Evolutionary conservation across 2,888 invertebrate genomes (phyloP).

Genomic region (Agrenia bidenticulata): DNA sequence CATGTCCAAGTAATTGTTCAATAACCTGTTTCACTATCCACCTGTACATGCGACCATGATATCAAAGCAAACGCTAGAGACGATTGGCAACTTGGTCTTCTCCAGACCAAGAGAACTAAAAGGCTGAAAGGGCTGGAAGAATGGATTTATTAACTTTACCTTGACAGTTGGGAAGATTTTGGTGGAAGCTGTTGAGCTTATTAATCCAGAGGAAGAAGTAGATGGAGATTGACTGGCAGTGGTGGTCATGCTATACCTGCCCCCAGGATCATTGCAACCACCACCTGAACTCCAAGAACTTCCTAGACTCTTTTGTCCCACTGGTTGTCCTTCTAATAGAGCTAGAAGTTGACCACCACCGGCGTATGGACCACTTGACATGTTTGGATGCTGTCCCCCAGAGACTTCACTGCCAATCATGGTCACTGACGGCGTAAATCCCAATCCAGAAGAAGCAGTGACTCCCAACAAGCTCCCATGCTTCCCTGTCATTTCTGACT

Average conservation of each 20-base stretch:
- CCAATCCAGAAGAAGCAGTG: conserved; percentile 10
- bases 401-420: no score
- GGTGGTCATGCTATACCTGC: no score
- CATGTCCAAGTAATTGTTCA: neutral
- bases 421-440: no score
- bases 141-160: conserved; percentile 21
- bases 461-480: conserved; percentile 74
- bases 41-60: neutral
- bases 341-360: conserved; percentile 9
- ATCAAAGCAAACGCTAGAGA: no score
- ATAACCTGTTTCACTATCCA: neutral
- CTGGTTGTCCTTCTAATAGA: no score
- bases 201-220: conserved; percentile 21
- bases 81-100: no score
- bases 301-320: no score
- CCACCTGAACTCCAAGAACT: neutral
- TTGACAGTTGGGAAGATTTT: conserved; percentile 48
- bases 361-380: neutral
- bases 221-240: neutral
- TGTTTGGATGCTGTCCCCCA: neutral
- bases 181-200: conserved; percentile 20
- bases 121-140: neutral
- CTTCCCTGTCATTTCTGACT: conserved; percentile 83
- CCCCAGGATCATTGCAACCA: neutral
- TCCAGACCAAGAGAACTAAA: no score